Conservation (phyloP, 2,797 vertebrate genomes). For the Spinus olivaceus region DNA sequence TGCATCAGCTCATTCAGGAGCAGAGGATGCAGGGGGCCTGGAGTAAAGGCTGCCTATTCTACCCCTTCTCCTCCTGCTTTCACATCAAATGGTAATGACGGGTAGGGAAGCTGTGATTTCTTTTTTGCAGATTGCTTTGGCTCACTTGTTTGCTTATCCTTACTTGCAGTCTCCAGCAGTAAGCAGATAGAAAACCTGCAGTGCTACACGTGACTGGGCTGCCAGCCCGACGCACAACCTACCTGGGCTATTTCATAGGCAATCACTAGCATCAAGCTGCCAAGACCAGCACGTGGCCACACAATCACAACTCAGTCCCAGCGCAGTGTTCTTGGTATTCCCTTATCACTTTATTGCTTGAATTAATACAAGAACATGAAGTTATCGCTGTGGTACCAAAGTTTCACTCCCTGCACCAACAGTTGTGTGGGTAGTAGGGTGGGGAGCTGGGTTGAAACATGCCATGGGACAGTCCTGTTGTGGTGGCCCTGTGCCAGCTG, state of each 20-base stretch:
- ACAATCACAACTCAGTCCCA: not conserved
- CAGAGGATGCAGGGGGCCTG: fast-evolving
- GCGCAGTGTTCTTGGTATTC: not conserved
- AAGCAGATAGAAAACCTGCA: not conserved
- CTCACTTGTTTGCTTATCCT: not conserved
- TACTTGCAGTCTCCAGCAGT: not conserved
- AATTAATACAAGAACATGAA: not conserved
- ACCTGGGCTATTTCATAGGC: not conserved
- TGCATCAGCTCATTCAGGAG: not conserved
- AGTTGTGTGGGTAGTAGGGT: not conserved
- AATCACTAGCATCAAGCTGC: not conserved
- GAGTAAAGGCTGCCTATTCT: not conserved
- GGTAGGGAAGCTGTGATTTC: not conserved
- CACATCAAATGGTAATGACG: fast-evolving
- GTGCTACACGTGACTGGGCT: not conserved
- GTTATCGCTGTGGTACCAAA: not conserved
- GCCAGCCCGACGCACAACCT: not conserved
- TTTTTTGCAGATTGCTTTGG: not conserved
- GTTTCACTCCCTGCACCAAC: not conserved
- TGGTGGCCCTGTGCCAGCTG: not conserved
- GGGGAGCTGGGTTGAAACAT: not conserved
- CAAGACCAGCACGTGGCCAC: not conserved
- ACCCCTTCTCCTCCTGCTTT: not conserved
- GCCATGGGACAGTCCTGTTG: not conserved
- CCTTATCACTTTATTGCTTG: not conserved